Base-by-base conservation (phyloP, 2,888 invertebrate genomes). In the Dasysyrphus tricinctus region DNA sequence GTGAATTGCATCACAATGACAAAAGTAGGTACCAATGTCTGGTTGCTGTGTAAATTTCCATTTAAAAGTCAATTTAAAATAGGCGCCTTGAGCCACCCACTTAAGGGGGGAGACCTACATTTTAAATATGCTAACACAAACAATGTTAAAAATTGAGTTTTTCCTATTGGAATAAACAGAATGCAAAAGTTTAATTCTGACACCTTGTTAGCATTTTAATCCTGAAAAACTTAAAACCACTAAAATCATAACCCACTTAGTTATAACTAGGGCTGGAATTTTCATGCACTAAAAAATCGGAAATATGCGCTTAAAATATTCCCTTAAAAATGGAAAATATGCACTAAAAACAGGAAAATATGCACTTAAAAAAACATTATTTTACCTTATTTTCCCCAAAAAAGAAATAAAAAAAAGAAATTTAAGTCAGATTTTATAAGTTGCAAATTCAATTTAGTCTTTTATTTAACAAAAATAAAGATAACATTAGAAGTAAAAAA, bases 1-100 rank as follows among this genome's bases (percentile, higher is more conserved):
- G 16, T 67, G 34, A 19, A 49, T 67, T 67, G 34, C 49, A 67
- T 67, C 67, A 49, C 49, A 49, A 61, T 19, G 49, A 67, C 32
- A 49, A 65, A 32, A 39, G 2, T n/a, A n/a, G n/a, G n/a, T 0
- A n/a, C 39, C 5, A 32, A 14, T n/a, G 7, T 32, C 16, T 12
- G 19, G 19, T 59, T 42, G 39, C 14, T 42, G 42, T 63, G 61
- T 59, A 11, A 19, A 37, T 14, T 61, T 39, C 11, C 19, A 59
- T 39, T 14, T 24, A 39, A 59, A 39, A 61, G 7, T 44, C n/a
- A 24, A 63, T 63, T 32, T n/a, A 3, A 11, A 61, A 29, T 29
- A n/a, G 63, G 44, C 16, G 63, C 44, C 42, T 63, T 44, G 0
- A 29, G n/a, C 44, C 44, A 44, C 59, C 63, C 44, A 63, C 44